Evolutionary conservation across 2,888 invertebrate genomes (phyloP).

Genomic region (Melanotus villosus): DNA sequence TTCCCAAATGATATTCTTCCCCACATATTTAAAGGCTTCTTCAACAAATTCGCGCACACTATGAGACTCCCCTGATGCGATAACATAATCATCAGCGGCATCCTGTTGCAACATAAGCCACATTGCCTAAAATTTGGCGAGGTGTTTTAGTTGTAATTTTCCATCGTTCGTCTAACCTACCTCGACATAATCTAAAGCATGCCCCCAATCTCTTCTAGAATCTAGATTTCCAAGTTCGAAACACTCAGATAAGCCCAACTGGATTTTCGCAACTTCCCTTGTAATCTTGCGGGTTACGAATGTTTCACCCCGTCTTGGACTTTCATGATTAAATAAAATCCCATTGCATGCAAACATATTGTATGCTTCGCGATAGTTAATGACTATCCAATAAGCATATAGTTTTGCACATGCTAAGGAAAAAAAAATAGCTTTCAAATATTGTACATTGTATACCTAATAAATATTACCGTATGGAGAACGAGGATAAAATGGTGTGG

Average conservation of each 20-base stretch:
- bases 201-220: slow-evolving; percentile 98
- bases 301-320: slow-evolving; percentile 95
- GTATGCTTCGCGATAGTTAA: slow-evolving; percentile 96
- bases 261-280: slow-evolving; percentile 96
- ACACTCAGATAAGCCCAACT: slow-evolving; percentile 85
- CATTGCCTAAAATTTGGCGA: slow-evolving; percentile 80
- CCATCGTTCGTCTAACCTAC: slow-evolving; percentile 66
- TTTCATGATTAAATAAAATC: slow-evolving; percentile 96
- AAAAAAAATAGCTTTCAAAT: slow-evolving; percentile 50
- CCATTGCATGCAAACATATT: slow-evolving; percentile 97
- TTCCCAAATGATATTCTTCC: slow-evolving; percentile 87
- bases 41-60: slow-evolving; percentile 98
- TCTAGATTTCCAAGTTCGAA: slow-evolving; percentile 96
- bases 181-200: slow-evolving; percentile 96
- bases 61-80: slow-evolving; percentile 95
- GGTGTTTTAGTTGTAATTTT: neutral
- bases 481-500: slow-evolving; percentile 95
- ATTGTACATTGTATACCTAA: too few species aligned
- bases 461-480: slow-evolving; percentile 90
- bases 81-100: slow-evolving; percentile 94
- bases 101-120: slow-evolving; percentile 99
- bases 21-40: slow-evolving; percentile 88
- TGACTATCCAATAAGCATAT: slow-evolving; percentile 96
- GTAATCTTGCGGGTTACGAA: slow-evolving; percentile 99
- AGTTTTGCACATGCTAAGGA: slow-evolving; percentile 91